Percentiles rank a stretch among this genome's conserved stretches.
Conservation (phyloP, 1,140 invertebrate species). For the Panonychus citri region DNA sequence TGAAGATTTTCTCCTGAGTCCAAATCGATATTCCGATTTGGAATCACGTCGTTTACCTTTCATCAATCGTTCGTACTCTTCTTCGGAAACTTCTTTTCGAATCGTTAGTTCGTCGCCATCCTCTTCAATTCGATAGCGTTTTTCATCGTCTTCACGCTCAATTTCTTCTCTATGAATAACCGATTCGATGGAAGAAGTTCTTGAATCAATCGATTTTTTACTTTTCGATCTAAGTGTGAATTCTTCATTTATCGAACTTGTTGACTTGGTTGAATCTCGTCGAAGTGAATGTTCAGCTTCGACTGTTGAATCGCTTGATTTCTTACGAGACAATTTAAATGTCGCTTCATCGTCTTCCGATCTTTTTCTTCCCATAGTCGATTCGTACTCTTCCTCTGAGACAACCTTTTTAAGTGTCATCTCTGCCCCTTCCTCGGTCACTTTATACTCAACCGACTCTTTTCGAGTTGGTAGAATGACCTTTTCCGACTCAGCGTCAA, state of each 20-base stretch:
- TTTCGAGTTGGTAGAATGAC: constrained; percentile 34
- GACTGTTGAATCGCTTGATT: background rate
- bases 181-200: constrained; percentile 6
- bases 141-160: constrained; percentile 3
- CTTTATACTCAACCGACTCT: constrained; percentile 40
- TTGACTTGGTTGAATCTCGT: background rate
- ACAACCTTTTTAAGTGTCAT: constrained; percentile 15
- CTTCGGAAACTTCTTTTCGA: background rate
- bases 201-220: background rate
- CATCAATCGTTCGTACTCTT: background rate
- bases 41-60: background rate
- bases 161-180: constrained; percentile 8
- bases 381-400: constrained; percentile 28
- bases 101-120: constrained; percentile 3
- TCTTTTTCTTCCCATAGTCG: constrained; percentile 19
- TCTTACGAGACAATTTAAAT: background rate
- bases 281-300: background rate
- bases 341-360: constrained; percentile 4
- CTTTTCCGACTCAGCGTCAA: constrained; percentile 28
- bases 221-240: background rate
- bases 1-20: background rate
- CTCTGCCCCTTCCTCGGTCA: constrained; percentile 25
- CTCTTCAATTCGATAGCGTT: constrained; percentile 10
- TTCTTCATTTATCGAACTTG: background rate
- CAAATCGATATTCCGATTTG: background rate